Evolutionary conservation across 2,113 vertebrate genomes (phyloP).

Genomic region (Sarotherodon lohbergeri): DNA sequence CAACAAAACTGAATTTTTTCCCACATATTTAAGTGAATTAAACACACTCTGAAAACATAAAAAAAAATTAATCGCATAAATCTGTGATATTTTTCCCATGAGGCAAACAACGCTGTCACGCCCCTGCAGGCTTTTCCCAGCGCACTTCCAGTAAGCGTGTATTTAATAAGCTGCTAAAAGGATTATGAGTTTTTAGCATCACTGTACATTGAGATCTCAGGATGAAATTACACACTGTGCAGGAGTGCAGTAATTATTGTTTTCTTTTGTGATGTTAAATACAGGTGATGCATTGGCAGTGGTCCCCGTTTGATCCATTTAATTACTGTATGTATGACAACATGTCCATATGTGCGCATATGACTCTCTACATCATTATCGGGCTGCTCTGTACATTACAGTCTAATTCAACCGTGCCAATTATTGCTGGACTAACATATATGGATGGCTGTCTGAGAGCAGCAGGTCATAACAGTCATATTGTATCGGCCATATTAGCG

Average conservation of each 20-base stretch:
- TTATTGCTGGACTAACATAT: conserved; percentile 53
- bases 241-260: conserved; percentile 25
- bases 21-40: neutral
- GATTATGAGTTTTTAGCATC: conserved; percentile 19
- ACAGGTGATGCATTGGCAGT: conserved; percentile 12
- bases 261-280: conserved; percentile 23
- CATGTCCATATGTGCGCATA: neutral
- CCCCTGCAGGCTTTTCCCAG: neutral
- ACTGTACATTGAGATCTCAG: neutral
- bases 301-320: conserved; percentile 4
- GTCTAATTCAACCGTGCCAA: conserved; percentile 41
- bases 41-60: neutral
- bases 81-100: neutral
- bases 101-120: neutral
- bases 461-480: conserved; percentile 73
- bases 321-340: conserved; percentile 42
- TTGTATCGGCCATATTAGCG: conserved; percentile 81
- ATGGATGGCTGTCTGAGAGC: conserved; percentile 53
- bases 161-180: conserved; percentile 9
- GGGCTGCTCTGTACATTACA: conserved; percentile 14
- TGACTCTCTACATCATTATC: conserved; percentile 12
- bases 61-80: neutral
- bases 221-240: neutral
- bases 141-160: neutral
- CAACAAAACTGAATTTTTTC: neutral